phyloP scores from a whole-genome alignment of 2,888 invertebrate species.

The Nymphalis polychloros region DNA sequence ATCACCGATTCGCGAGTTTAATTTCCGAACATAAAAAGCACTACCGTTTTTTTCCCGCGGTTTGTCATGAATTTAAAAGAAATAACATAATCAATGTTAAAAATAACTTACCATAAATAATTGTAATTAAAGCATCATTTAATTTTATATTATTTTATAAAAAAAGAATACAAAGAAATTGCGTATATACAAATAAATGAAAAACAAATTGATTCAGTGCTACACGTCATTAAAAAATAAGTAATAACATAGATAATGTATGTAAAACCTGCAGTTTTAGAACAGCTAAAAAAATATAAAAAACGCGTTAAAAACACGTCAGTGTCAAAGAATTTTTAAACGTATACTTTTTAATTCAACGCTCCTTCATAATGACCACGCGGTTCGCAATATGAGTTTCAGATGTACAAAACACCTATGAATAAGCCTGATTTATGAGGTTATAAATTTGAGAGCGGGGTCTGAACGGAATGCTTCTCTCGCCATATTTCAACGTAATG shows the following conservation, averaged over 20 bases:
- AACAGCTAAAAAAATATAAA: background rate
- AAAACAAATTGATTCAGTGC: background rate
- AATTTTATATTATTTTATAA: too few species aligned
- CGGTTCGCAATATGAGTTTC: conserved; percentile 48
- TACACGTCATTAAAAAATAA: background rate
- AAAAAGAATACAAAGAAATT: too few species aligned
- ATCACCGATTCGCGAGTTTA: conserved; percentile 25
- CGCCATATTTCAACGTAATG: conserved; percentile 62
- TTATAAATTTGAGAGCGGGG: conserved; percentile 55
- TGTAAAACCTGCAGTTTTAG: background rate
- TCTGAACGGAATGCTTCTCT: conserved; percentile 56
- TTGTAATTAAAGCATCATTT: too few species aligned
- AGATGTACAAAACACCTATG: conserved; percentile 57
- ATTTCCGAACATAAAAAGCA: conserved; percentile 20
- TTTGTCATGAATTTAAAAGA: background rate
- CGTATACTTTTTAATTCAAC: conserved; percentile 37
- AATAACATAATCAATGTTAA: background rate
- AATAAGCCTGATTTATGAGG: conserved; percentile 60
- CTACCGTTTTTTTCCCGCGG: conserved; percentile 4
- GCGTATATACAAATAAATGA: too few species aligned
- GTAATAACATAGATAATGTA: background rate
- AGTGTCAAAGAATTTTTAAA: conserved; percentile 18
- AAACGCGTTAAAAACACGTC: background rate
- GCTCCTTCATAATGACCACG: conserved; percentile 41
- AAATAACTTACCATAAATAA: too few species aligned